Evolutionary conservation across 2,888 invertebrate species (phyloP).

Genomic region (Caenorhabditis sulstoni): DNA sequence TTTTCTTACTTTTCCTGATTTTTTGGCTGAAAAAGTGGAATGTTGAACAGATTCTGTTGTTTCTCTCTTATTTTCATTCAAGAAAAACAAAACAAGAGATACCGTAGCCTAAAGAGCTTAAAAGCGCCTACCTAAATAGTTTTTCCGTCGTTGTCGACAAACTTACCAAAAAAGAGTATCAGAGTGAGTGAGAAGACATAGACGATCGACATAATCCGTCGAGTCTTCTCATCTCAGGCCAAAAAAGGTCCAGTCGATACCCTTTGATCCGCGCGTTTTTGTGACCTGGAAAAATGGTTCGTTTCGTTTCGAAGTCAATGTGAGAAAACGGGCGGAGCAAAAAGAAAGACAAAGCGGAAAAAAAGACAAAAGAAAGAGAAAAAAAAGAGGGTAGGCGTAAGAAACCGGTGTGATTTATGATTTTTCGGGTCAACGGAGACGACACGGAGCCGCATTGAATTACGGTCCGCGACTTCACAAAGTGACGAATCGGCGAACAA

Average conservation of each 20-base stretch:
- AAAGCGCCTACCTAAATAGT: too few relatives aligned
- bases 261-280: conserved; percentile 1
- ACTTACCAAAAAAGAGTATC: conserved; percentile 33
- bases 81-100: too few relatives aligned
- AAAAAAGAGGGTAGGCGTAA: conserved; percentile 1
- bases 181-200: conserved; percentile 27
- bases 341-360: too few relatives aligned
- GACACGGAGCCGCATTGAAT: too few relatives aligned
- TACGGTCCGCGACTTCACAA: conserved; percentile 29
- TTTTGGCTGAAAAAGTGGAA: too few relatives aligned
- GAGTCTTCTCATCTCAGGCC: conserved; percentile 47
- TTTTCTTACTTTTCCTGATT: too few relatives aligned
- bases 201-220: conserved; percentile 56
- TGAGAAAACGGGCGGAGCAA: too few relatives aligned
- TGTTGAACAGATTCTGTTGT: too few relatives aligned
- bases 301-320: not conserved
- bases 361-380: conserved; percentile 2
- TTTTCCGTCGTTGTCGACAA: too few relatives aligned
- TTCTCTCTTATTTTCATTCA: too few relatives aligned
- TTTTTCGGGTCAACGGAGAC: conserved; percentile 13
- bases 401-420: conserved; percentile 31
- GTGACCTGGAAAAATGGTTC: conserved; percentile 21
- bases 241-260: not conserved
- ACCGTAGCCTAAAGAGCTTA: too few relatives aligned
- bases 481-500: conserved; percentile 37